Base-by-base conservation (phyloP, 30 jellyfish, hydroid and myxozoan species). In the Catostylus mosaicus region DNA sequence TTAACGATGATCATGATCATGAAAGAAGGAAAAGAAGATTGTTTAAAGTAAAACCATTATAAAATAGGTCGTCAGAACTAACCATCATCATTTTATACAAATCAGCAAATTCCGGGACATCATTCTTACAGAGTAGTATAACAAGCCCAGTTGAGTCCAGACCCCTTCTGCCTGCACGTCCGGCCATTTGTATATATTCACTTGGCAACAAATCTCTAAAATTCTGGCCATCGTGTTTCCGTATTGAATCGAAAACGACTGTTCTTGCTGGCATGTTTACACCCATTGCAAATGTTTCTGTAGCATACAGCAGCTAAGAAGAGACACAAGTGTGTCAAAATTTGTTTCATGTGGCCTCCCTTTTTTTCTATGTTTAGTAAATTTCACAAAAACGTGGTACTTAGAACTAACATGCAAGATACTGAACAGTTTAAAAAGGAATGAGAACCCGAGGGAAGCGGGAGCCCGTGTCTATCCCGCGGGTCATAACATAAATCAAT, bases 231-330 rank as follows among this genome's bases (percentile, higher is more conserved):
- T 88, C 98, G 56, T 86, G 96, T 79, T 96, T 96, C 46, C 97
- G 80, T n/a, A 83, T 92, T 8, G 94, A 47, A 37, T 87, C 98
- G 68, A 96, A 96, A 20, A 91, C 90, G 23, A 96, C 99, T 0
- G 99, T 96, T 56, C 97, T 96, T 27, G 99, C 99, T 30, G 99
- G 99, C 98, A 96, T 90, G 88, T 96, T 96, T 14, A 96, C 99
- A 22, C 99, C 99, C 97, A 96, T 96, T n/a, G 99, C 98, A 67
- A 96, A 96, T 29, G 99, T 96, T 65, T 96, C 99, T 8, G 99
- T 96, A 30, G 99, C 99, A 86, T 86, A 90, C 48, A 96, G 74
- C 24, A 94, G 83, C 99, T 94, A 71, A 7, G 61, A 46, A 31
- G 30, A 36, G 20, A 9, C 24, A 48, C 14, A 7, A 48, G 23